Conservation (phyloP, 2,888 invertebrate genomes). For the Tribolium freemani region DNA sequence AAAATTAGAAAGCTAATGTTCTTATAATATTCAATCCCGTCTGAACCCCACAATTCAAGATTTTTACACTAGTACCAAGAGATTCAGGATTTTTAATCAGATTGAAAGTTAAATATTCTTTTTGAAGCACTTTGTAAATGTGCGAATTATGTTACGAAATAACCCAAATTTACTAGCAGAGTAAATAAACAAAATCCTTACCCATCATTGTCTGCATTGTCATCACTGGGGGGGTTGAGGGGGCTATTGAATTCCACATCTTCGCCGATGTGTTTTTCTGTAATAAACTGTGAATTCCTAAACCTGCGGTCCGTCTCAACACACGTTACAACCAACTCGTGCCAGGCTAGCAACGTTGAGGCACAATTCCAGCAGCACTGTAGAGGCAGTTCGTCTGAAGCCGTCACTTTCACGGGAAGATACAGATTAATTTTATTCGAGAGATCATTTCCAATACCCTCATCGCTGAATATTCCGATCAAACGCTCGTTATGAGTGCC, state of each 20-base stretch:
- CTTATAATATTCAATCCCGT: too few relatives aligned
- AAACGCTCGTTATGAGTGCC: slow-evolving; percentile 58
- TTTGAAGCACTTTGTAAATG: neutral
- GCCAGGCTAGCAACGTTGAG: slow-evolving; percentile 76
- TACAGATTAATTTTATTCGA: slow-evolving; percentile 75
- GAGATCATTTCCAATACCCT: slow-evolving; percentile 74
- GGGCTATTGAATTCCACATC: neutral
- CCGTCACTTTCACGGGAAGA: slow-evolving; percentile 74
- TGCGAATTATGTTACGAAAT: neutral
- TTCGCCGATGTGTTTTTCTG: slow-evolving; percentile 5
- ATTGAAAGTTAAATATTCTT: too few relatives aligned
- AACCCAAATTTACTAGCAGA: neutral
- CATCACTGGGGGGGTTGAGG: slow-evolving; percentile 1
- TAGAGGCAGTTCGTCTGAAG: slow-evolving; percentile 71
- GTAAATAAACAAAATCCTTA: neutral
- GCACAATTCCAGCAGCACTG: slow-evolving; percentile 78
- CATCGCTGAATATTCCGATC: slow-evolving; percentile 75
- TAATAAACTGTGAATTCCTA: slow-evolving; percentile 55
- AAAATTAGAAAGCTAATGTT: too few relatives aligned
- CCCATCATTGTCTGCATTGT: slow-evolving; percentile 29
- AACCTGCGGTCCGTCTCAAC: slow-evolving; percentile 71
- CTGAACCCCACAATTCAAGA: too few relatives aligned
- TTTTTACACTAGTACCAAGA: too few relatives aligned
- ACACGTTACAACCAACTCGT: slow-evolving; percentile 73
- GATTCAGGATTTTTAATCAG: too few relatives aligned